phyloP scores from a whole-genome alignment of 2,797 vertebrate genomes.

The Brachyrhaphis roseni region DNA sequence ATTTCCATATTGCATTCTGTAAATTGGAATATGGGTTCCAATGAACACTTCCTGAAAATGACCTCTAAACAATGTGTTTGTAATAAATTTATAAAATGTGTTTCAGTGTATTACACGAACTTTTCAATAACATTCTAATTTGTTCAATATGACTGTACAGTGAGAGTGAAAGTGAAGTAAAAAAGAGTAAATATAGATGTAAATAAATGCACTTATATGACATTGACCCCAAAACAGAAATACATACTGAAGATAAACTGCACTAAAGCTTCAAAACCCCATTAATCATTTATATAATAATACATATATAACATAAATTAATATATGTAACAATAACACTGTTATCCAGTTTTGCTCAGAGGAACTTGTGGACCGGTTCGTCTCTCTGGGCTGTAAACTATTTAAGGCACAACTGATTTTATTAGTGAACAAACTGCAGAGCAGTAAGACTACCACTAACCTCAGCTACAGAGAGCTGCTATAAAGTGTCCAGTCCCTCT shows the following conservation, averaged over 20 bases:
- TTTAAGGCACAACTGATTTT: not conserved
- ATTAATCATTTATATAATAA: not conserved
- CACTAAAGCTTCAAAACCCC: not conserved
- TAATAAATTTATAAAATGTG: not conserved
- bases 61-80: not conserved
- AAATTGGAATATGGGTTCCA: too few species aligned
- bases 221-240: not conserved
- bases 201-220: not conserved
- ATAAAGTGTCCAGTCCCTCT: conserved; percentile 35
- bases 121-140: not conserved
- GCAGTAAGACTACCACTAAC: conserved; percentile 37
- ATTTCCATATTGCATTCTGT: too few species aligned
- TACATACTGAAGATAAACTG: not conserved
- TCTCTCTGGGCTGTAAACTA: not conserved
- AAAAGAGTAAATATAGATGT: not conserved
- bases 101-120: not conserved
- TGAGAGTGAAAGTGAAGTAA: not conserved
- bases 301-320: not conserved
- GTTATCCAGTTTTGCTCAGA: not conserved
- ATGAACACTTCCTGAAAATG: too few species aligned
- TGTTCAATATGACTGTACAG: not conserved
- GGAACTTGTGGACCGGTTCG: not conserved
- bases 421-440: conserved; percentile 35
- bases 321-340: not conserved
- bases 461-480: conserved; percentile 9